Evolutionary conservation across 2,888 invertebrate species (phyloP).

Genomic region (Ophion obscuratus): DNA sequence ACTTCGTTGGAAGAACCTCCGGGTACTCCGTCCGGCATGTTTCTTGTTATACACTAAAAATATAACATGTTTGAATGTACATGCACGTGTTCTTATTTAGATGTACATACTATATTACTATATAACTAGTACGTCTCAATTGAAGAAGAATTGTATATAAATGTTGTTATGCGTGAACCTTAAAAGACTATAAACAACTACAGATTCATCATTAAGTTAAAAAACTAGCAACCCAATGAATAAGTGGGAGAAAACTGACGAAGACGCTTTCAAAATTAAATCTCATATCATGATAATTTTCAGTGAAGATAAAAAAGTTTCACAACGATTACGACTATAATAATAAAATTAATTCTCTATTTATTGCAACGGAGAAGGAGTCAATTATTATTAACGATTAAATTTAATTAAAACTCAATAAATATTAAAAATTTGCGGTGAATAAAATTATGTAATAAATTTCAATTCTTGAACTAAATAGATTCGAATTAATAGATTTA

Average conservation of each 20-base stretch:
- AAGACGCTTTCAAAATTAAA: conserved; percentile 1
- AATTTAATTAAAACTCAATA: too few relatives aligned
- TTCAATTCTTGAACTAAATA: too few relatives aligned
- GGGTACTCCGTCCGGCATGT: too few relatives aligned
- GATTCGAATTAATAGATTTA: too few relatives aligned
- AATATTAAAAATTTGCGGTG: too few relatives aligned
- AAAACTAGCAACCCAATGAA: conserved; percentile 1
- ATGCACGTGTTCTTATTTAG: neutral
- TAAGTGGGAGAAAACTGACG: neutral
- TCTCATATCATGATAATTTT: neutral
- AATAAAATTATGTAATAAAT: too few relatives aligned
- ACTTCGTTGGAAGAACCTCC: neutral
- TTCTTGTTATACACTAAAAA: too few relatives aligned
- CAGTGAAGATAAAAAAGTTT: conserved; percentile 1
- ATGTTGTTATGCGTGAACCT: neutral
- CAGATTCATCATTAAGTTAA: conserved; percentile 2
- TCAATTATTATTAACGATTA: neutral
- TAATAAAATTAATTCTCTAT: conserved; percentile 2
- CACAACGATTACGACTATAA: conserved; percentile 3
- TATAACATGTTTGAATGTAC: neutral
- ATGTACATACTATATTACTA: neutral
- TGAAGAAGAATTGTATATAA: neutral
- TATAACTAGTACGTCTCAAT: conserved; percentile 1
- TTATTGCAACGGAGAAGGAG: neutral
- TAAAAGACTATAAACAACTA: conserved; percentile 5